Evolutionary conservation across 1,140 invertebrate genomes (phyloP).

Genomic region (Nephila pilipes): DNA sequence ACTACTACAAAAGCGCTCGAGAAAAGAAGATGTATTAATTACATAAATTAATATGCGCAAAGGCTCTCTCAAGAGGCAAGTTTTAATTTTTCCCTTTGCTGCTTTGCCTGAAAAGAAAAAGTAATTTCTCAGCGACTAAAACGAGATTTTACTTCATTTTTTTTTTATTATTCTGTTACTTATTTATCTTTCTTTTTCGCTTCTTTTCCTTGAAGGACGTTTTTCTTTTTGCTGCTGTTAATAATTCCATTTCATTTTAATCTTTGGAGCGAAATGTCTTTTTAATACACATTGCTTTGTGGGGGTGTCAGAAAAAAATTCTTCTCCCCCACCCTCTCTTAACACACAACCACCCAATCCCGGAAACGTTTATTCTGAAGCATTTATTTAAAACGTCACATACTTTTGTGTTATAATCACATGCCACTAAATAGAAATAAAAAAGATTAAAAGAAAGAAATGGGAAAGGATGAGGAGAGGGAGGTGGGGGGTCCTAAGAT

Average conservation of each 20-base stretch:
- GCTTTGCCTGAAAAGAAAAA: conserved; percentile 43
- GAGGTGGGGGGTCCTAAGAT: not conserved
- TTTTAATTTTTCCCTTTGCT: conserved; percentile 53
- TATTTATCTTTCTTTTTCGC: conserved; percentile 5
- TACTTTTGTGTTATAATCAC: conserved; percentile 50
- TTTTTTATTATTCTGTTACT: conserved; percentile 3
- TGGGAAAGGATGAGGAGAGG: not conserved
- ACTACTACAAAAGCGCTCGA: conserved; percentile 42
- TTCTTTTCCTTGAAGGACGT: conserved; percentile 52
- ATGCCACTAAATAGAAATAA: conserved; percentile 37
- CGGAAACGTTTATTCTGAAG: conserved; percentile 52
- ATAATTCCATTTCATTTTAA: conserved; percentile 76
- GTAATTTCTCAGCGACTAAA: conserved; percentile 55
- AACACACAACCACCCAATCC: not conserved
- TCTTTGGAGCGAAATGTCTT: conserved; percentile 72
- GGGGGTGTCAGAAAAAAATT: conserved; percentile 40
- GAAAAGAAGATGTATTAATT: conserved; percentile 76
- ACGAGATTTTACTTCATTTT: conserved; percentile 53
- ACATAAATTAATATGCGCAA: conserved; percentile 77
- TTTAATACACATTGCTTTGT: conserved; percentile 61
- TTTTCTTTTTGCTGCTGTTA: conserved; percentile 65
- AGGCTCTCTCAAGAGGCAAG: conserved; percentile 53
- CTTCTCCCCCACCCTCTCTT: not conserved
- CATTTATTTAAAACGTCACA: conserved; percentile 51
- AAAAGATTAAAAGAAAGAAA: not conserved